A percentile compares a stretch with the other conserved stretches of the same genome.
Conservation (phyloP, 92 coral and sea anemone species). For the Zoanthus gigantus region DNA sequence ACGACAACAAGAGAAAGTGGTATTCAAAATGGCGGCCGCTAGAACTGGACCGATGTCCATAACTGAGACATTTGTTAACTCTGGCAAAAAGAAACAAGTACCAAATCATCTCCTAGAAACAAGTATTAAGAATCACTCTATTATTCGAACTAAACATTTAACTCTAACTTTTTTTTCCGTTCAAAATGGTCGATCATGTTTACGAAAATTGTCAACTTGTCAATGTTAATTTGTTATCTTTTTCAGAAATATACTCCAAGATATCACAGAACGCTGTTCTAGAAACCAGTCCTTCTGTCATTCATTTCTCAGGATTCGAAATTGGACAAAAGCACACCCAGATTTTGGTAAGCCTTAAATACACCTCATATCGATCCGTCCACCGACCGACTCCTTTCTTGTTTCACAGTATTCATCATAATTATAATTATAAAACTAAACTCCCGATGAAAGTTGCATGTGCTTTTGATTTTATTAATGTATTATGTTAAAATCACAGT, state of each 20-base stretch:
- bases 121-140: constrained; percentile 64
- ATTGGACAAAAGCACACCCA: constrained; percentile 82
- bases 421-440: no score
- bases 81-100: constrained; percentile 74
- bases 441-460: no score
- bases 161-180: not conserved
- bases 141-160: not conserved
- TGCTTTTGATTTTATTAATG: no score
- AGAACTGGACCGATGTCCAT: constrained; percentile 74
- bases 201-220: constrained; percentile 4
- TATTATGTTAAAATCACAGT: no score
- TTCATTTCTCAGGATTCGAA: constrained; percentile 94
- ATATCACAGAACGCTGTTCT: constrained; percentile 85
- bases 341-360: constrained; percentile 71
- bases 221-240: not conserved
- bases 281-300: constrained; percentile 85
- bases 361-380: no score
- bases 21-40: constrained; percentile 97
- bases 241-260: constrained; percentile 89
- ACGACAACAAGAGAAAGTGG: constrained; percentile 62
- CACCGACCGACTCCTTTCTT: no score
- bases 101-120: constrained; percentile 98
- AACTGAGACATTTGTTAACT: constrained; percentile 84
- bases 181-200: not conserved
- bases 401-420: no score